These are phyloP conservation scores for Pangasius mekongensis DNA, from an alignment of 2,797 vertebrate genomes.

Conservation along the genomic window DNA sequence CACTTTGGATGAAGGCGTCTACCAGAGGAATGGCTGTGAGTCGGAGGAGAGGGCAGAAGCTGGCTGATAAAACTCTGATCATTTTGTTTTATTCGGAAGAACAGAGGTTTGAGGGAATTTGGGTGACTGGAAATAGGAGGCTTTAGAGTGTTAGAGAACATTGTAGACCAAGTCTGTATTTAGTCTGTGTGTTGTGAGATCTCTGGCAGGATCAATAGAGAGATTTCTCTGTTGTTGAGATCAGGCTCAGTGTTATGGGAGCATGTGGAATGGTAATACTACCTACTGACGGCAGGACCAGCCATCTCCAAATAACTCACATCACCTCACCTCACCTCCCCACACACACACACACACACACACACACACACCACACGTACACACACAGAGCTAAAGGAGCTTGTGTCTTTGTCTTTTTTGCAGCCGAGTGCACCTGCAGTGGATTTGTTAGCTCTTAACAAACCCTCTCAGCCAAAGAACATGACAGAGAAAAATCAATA, in stretches of 20 bases:
- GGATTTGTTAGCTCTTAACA: conserved; percentile 35
- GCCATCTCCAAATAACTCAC: conserved; percentile 1
- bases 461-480: conserved; percentile 18
- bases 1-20: background rate
- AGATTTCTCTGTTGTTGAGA: conserved; percentile 21
- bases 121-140: background rate
- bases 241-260: conserved; percentile 12
- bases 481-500: conserved; percentile 19
- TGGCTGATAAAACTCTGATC: background rate
- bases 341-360: conserved; percentile 23
- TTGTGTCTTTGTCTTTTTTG: conserved; percentile 4
- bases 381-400: background rate
- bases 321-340: background rate
- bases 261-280: conserved; percentile 24
- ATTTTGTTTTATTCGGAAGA: conserved; percentile 23
- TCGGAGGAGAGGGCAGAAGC: background rate
- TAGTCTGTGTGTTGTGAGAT: background rate
- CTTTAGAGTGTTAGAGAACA: background rate
- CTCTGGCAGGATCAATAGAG: conserved; percentile 20
- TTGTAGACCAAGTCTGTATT: background rate
- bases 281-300: background rate
- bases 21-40: background rate
- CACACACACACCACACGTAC: conserved; percentile 6
- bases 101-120: conserved; percentile 8
- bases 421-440: conserved; percentile 5